Evolutionary conservation across 2,888 invertebrate genomes (phyloP), one percentile per base, ranked within the genome.

Genomic region (Drosophila recens): DNA sequence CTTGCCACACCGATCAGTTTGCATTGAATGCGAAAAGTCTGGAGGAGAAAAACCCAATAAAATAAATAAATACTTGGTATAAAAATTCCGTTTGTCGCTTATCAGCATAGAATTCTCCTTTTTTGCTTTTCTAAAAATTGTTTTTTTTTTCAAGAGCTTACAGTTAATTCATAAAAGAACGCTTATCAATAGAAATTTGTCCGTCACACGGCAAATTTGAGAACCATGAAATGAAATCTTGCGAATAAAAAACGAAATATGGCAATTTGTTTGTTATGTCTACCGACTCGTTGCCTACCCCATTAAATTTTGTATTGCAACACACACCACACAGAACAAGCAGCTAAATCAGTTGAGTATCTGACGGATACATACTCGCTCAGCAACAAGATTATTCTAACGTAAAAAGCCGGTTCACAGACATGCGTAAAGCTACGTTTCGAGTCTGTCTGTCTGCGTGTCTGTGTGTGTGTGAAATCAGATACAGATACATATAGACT

Each of bases 231-330:
- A 43, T 15, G 2, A 13, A 34, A 34, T 43, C 20, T 56, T 23
- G 20, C 15, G 38, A 56, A 49, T 15, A 40, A 59, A 30, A 46
- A n/a, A 45, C 34, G 34, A 13, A 49, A 54, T 40, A 43, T 43
- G 43, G 43, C 43, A 56, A 57, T 46, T 57, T 23, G 43, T 45
- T 70, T 46, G 42, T 63, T 59, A 48, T 42, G 20, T 62, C 3
- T 52, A 36, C 8, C 64, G 63, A 81, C 82, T 73, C 80, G 85
- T 85, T 83, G 90, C 91, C 90, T 90, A 90, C 90, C 91, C 87
- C 91, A 91, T 91, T 91, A 85, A 74, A 79, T 91, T 90, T 90
- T 63, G 73, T 89, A 82, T 91, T 82, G 72, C 49, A 87, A 69
- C 69, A 53, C 74, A 62, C 45, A 54, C 40, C 74, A 56, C 42